Evolutionary conservation across 2,797 vertebrate species (phyloP).

Genomic region (Notolabrus celidotus): DNA sequence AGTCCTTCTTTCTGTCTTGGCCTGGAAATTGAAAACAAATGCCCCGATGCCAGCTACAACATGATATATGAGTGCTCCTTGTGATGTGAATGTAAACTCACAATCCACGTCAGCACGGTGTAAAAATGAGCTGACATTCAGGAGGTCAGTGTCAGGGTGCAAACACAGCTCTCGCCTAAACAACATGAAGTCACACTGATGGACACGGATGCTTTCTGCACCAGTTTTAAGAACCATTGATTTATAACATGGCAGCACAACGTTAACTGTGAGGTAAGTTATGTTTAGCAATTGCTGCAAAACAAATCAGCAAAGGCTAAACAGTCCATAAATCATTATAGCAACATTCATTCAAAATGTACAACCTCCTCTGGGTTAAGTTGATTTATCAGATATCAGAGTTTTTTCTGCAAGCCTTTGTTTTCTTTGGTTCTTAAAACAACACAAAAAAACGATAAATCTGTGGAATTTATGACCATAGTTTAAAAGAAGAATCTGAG

Average conservation of each 20-base stretch:
- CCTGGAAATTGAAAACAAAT: constrained; percentile 57
- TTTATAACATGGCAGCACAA: not conserved
- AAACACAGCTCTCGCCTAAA: not conserved
- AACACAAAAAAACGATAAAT: no score
- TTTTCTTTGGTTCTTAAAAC: no score
- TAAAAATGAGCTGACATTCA: constrained; percentile 20
- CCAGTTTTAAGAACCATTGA: not conserved
- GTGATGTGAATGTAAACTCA: constrained; percentile 20
- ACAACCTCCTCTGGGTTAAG: not conserved
- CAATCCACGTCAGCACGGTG: constrained; percentile 9
- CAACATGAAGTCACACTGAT: not conserved
- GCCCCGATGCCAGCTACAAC: constrained; percentile 44
- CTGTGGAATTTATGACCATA: no score
- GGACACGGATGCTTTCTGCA: not conserved
- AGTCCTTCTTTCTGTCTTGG: constrained; percentile 35
- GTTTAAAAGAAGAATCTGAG: no score
- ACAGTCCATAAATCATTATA: not conserved
- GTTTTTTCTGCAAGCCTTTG: not conserved
- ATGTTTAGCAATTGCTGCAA: not conserved
- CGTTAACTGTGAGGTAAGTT: not conserved
- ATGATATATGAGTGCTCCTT: constrained; percentile 32
- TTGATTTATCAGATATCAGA: not conserved
- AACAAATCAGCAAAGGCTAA: not conserved
- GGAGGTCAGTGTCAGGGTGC: not conserved
- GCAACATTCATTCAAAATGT: constrained; percentile 4